phyloP scores from a whole-genome alignment of 2,797 vertebrate genomes.

The Chaunax sp. region DNA sequence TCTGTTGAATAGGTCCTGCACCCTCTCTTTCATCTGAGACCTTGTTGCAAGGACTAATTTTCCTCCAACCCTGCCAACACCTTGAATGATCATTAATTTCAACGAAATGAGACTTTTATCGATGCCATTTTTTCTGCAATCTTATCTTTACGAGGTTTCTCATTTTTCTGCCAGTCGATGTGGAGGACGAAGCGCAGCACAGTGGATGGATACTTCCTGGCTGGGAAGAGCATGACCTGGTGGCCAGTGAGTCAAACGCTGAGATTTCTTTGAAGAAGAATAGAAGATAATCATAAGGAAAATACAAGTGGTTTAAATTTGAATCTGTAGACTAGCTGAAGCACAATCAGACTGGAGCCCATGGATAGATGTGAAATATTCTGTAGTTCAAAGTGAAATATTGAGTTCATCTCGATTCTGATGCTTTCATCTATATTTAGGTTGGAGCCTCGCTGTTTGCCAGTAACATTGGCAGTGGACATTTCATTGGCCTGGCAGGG shows the following conservation, averaged over 20 bases:
- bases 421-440: conserved; percentile 71
- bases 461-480: conserved; percentile 97
- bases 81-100: too few relatives aligned
- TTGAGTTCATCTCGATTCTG: not conserved
- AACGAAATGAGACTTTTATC: not conserved
- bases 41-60: too few relatives aligned
- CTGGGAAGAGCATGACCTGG: conserved; percentile 96
- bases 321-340: not conserved
- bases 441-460: conserved; percentile 97
- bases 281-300: not conserved
- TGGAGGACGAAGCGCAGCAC: conserved; percentile 94
- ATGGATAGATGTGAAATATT: not conserved
- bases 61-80: too few relatives aligned
- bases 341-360: too few relatives aligned
- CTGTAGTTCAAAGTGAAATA: not conserved
- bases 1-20: too few relatives aligned
- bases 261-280: not conserved
- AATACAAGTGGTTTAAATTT: not conserved
- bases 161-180: conserved; percentile 88
- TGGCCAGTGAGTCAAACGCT: conserved; percentile 90
- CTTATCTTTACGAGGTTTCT: not conserved
- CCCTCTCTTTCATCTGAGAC: too few relatives aligned
- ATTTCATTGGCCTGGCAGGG: conserved; percentile 95
- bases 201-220: conserved; percentile 95
- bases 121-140: not conserved